These are phyloP conservation scores for Acridotheres tristis DNA, from an alignment of 2,797 vertebrate species.

Conservation along the genomic window DNA sequence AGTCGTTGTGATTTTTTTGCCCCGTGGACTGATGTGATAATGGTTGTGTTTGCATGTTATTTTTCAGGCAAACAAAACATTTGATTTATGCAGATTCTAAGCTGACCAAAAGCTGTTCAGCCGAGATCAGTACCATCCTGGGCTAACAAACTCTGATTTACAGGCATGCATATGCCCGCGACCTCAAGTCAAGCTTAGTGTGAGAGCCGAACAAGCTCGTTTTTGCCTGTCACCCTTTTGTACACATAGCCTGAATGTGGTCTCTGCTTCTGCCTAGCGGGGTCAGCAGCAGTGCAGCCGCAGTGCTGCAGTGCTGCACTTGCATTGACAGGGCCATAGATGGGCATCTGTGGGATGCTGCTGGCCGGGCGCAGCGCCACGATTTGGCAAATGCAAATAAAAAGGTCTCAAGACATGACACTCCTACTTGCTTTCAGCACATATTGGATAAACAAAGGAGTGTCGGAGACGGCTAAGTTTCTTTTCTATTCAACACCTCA, in stretches of 20 bases:
- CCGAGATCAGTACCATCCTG: neutral
- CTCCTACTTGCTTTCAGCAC: conserved; percentile 25
- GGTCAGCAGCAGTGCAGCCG: neutral
- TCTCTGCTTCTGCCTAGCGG: neutral
- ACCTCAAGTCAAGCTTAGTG: neutral
- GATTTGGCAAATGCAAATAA: conserved; percentile 16
- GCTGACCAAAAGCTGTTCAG: neutral
- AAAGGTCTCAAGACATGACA: conserved; percentile 27
- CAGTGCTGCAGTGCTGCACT: neutral
- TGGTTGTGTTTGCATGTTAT: neutral
- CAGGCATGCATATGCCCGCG: neutral
- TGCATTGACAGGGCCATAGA: conserved; percentile 53
- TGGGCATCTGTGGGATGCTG: conserved; percentile 51
- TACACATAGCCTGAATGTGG: neutral
- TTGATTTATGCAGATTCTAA: neutral
- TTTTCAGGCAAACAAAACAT: neutral
- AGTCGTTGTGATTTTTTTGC: neutral
- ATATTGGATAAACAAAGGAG: conserved; percentile 15
- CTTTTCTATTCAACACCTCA: neutral
- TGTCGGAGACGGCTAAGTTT: neutral
- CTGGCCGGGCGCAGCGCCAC: neutral
- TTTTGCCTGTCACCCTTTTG: neutral
- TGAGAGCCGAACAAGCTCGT: neutral
- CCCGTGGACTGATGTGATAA: neutral
- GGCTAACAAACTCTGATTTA: neutral